Base-by-base conservation (phyloP, 2,797 vertebrate genomes). In the Dipus sagitta region DNA sequence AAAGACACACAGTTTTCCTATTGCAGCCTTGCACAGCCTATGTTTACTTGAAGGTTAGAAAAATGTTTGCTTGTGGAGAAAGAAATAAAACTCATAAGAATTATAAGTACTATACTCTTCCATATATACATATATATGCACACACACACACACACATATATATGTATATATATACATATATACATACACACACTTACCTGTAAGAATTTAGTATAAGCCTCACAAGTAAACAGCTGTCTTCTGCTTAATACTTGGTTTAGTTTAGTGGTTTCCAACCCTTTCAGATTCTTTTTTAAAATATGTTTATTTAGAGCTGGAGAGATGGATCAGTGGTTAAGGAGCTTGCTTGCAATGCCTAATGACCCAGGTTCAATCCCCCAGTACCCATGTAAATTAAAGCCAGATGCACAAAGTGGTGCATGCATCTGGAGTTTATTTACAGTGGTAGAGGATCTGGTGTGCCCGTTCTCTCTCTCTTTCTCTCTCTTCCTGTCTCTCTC, bases 221-320 rank as follows among this genome's bases (percentile, higher is more conserved):
- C 81, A 81, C 15, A 88, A 34, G 81, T 90, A 85, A 82, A 42
- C 30, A 30, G 5, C 87, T 83, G 0, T 67, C 32, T 90, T 94
- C 65, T 85, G 26, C 58, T 70, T 80, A 90, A 64, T 70, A 11
- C 30, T 94, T 78, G 76, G 24, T 75, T 82, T 80, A 93, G 24
- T 74, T 89, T 32, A 90, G 0, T 83, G 17, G 8, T 90, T 90
- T 93, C 93, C 52, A 67, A 1, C 28, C 18, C 6, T 72, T 15
- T 74, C 32, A n/a, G 28, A 82, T 21, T 26, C 54, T 58, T 58
- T 47, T 58, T 58, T 58, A 17, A 58, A 58, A 58, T 17, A 17
- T 58, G 2, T 58, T 58, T 58, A 58, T 14, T 58, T 47, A 47
- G 54, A 12, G 54, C 54, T 58, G 54, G 54, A 58, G 54, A 58